phyloP scores from a whole-genome alignment of 92 coral and sea anemone genomes.

The Porites rus region DNA sequence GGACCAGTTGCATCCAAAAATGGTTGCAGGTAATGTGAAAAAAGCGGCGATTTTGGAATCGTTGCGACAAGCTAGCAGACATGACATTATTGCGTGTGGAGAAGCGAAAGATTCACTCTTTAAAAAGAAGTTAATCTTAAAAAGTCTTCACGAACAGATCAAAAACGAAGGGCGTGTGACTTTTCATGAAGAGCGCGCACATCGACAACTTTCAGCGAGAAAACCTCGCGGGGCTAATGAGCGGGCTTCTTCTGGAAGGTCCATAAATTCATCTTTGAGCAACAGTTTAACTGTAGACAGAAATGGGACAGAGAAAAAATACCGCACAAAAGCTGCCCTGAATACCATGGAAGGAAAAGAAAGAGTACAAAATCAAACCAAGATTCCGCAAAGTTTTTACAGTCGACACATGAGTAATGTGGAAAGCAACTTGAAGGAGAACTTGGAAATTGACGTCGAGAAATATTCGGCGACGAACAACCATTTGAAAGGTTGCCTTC shows the following conservation, averaged over 20 bases:
- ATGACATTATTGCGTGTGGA: neutral
- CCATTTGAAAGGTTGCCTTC: neutral
- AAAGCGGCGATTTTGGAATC: slow-evolving; percentile 4
- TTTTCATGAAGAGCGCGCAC: neutral
- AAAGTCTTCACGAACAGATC: slow-evolving; percentile 1
- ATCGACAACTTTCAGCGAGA: neutral
- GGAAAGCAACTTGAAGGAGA: slow-evolving; percentile 13
- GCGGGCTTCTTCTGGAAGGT: neutral
- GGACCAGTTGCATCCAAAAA: slow-evolving; percentile 4
- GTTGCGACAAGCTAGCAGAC: slow-evolving; percentile 13
- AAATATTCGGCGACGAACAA: neutral
- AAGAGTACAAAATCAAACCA: neutral
- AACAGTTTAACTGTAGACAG: neutral
- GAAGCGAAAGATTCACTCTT: slow-evolving; percentile 4
- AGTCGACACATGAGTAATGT: slow-evolving; percentile 39
- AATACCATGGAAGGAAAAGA: neutral
- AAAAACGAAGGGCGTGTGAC: slow-evolving; percentile 6
- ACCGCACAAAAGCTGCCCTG: neutral
- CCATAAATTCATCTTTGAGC: neutral
- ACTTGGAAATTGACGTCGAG: neutral
- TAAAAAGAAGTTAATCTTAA: slow-evolving; percentile 15
- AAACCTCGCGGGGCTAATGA: neutral
- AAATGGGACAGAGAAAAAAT: neutral
- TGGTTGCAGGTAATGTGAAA: neutral
- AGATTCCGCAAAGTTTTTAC: slow-evolving; percentile 10